A percentile compares a stretch with the other conserved stretches of the same genome.
These are phyloP conservation scores for Pyrgus malvae DNA, from an alignment of 2,888 invertebrate species.

Conservation along the genomic window DNA sequence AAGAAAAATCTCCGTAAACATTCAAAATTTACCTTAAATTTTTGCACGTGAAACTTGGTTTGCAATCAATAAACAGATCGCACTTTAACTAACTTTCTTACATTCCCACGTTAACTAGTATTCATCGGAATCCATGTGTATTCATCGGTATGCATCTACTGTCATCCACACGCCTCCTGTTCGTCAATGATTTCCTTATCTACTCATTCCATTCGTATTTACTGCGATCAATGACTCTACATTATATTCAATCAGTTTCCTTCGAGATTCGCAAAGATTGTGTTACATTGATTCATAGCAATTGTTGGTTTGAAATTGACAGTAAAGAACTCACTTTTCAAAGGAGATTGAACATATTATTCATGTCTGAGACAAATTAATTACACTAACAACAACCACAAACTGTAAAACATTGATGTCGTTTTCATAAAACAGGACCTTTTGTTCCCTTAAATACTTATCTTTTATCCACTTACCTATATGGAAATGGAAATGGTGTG, in stretches of 20 bases:
- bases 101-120: slow-evolving; percentile 39
- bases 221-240: slow-evolving; percentile 3
- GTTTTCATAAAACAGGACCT: too few species aligned
- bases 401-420: too few species aligned
- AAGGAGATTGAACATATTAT: too few species aligned
- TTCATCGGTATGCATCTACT: slow-evolving; percentile 20
- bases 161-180: slow-evolving; percentile 32
- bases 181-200: slow-evolving; percentile 34
- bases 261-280: not conserved
- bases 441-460: too few species aligned
- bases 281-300: not conserved
- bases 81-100: slow-evolving; percentile 30
- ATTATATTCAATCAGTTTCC: slow-evolving; percentile 4
- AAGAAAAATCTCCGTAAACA: too few species aligned
- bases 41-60: not conserved
- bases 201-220: slow-evolving; percentile 8
- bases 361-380: too few species aligned
- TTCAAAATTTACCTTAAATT: too few species aligned
- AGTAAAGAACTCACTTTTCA: too few species aligned
- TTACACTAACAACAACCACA: too few species aligned
- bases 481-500: too few species aligned
- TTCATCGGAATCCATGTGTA: slow-evolving; percentile 32
- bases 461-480: too few species aligned
- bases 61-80: not conserved
- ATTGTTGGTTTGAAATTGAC: too few species aligned